A percentile compares a stretch with the other conserved stretches of the same genome.
These are phyloP conservation scores for Falco biarmicus DNA, from an alignment of 2,797 vertebrate species.

Conservation along the genomic window DNA sequence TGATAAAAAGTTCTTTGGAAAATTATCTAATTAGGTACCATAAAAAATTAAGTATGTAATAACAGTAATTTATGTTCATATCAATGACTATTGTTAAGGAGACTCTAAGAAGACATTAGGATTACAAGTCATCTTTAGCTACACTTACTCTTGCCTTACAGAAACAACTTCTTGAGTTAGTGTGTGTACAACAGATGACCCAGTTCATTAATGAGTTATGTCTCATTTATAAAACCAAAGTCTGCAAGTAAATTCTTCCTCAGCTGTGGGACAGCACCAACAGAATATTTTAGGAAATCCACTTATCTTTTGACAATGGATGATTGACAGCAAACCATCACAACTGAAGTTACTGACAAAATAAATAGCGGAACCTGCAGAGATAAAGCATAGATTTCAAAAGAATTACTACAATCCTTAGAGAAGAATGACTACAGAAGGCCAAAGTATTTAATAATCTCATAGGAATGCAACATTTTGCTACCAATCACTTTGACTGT, in stretches of 20 bases:
- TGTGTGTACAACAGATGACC: neutral
- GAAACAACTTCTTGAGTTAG: neutral
- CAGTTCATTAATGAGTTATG: neutral
- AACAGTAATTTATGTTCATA: constrained; percentile 1
- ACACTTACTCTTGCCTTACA: neutral
- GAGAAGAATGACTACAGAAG: neutral
- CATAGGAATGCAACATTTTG: neutral
- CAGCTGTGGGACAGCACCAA: neutral
- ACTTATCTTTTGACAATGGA: neutral
- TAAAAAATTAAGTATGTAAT: neutral
- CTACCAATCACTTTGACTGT: neutral
- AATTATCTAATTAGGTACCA: constrained; percentile 61
- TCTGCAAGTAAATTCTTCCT: neutral
- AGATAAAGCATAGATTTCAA: constrained; percentile 33
- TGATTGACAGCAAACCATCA: constrained; percentile 24
- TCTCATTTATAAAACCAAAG: neutral
- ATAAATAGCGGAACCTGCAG: neutral
- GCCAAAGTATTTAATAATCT: neutral
- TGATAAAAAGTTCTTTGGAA: constrained; percentile 68
- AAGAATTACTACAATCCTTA: neutral
- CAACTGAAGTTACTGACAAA: neutral
- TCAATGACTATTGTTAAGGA: constrained; percentile 5
- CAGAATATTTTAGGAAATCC: neutral
- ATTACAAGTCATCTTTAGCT: neutral
- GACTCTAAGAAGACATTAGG: neutral